Conservation (phyloP, 2,888 invertebrate genomes). For the Drosophila anomelani region DNA sequence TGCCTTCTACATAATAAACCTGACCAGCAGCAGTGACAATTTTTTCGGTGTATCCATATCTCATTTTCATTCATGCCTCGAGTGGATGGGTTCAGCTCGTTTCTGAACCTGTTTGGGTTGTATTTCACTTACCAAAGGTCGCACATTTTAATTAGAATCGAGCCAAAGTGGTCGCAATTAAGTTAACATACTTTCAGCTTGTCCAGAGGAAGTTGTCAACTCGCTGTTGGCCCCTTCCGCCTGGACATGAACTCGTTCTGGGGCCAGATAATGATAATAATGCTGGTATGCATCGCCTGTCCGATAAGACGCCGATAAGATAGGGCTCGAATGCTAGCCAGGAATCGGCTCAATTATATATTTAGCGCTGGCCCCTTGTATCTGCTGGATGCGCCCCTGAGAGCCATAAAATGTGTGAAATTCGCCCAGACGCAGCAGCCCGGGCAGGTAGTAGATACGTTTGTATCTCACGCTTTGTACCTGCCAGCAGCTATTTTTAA, state of each 20-base stretch:
- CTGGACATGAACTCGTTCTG: constrained; percentile 14
- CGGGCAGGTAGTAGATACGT: constrained; percentile 68
- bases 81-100: constrained; percentile 5
- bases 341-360: constrained; percentile 37
- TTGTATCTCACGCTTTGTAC: constrained; percentile 64
- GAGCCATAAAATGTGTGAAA: constrained; percentile 70
- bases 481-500: constrained; percentile 65
- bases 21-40: constrained; percentile 44
- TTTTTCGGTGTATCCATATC: constrained; percentile 49
- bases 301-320: constrained; percentile 56
- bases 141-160: constrained; percentile 51
- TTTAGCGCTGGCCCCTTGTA: constrained; percentile 16
- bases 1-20: constrained; percentile 33
- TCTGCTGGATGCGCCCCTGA: constrained; percentile 37
- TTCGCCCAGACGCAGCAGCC: constrained; percentile 50
- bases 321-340: constrained; percentile 46
- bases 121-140: constrained; percentile 31
- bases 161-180: constrained; percentile 61
- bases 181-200: constrained; percentile 32
- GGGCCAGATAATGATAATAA: constrained; percentile 8
- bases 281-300: constrained; percentile 27
- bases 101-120: constrained; percentile 50
- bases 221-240: constrained; percentile 46
- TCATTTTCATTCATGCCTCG: constrained; percentile 66
- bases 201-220: constrained; percentile 71